A percentile compares a stretch with the other conserved stretches of the same genome.
Evolutionary conservation across 1,140 invertebrate species (phyloP).

Genomic region (Trachymyrmex septentrionalis): DNA sequence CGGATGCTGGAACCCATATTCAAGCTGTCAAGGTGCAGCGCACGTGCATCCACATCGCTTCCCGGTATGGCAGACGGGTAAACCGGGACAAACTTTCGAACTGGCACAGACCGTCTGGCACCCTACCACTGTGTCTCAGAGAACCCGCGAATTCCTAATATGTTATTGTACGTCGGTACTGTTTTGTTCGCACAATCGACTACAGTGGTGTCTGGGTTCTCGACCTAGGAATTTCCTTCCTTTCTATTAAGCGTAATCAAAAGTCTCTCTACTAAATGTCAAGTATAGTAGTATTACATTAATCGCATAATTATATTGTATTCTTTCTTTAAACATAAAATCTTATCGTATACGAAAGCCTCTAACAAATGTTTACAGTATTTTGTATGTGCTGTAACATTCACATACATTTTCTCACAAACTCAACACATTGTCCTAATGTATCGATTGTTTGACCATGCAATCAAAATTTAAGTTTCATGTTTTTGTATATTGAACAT

Average conservation of each 20-base stretch:
- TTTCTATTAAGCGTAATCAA: constrained; percentile 21
- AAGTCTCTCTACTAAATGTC: neutral
- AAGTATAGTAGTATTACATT: neutral
- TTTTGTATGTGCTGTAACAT: neutral
- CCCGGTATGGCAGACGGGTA: constrained; percentile 79
- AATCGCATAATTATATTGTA: too few relatives aligned
- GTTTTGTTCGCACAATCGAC: constrained; percentile 72
- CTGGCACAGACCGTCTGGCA: constrained; percentile 85
- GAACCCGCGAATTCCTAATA: constrained; percentile 74
- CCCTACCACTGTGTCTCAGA: constrained; percentile 66
- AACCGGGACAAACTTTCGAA: constrained; percentile 85
- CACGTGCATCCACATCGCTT: constrained; percentile 73
- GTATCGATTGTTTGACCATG: too few relatives aligned
- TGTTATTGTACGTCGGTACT: constrained; percentile 72
- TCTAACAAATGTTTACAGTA: neutral
- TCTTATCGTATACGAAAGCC: neutral
- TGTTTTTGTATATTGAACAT: too few relatives aligned
- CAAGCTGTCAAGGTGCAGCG: constrained; percentile 78
- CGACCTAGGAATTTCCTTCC: constrained; percentile 65
- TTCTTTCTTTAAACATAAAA: neutral
- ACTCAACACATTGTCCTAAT: too few relatives aligned
- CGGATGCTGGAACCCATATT: constrained; percentile 73
- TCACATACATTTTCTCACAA: too few relatives aligned
- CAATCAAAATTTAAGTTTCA: too few relatives aligned
- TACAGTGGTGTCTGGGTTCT: constrained; percentile 35